phyloP scores from a whole-genome alignment of 2,797 vertebrate species.

The Crenuchus spilurus region DNA sequence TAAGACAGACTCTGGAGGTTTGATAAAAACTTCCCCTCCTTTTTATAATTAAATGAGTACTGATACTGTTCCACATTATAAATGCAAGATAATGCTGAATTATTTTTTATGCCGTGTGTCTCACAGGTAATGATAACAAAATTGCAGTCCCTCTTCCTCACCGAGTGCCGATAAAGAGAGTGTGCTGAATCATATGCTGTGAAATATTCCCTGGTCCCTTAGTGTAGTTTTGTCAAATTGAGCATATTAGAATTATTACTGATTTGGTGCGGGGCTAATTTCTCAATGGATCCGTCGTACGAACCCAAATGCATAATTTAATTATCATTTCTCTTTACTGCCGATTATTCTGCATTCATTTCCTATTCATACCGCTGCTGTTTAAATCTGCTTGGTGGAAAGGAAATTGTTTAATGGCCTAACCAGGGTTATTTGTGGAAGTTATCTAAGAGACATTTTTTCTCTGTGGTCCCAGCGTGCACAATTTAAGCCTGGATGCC shows the following conservation, averaged over 20 bases:
- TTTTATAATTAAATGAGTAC: background rate
- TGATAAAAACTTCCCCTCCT: too few relatives aligned
- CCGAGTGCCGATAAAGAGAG: background rate
- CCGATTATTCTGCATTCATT: constrained; percentile 37
- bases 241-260: constrained; percentile 43
- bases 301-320: constrained; percentile 47
- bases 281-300: constrained; percentile 43
- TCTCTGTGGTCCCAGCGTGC: background rate
- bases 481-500: constrained; percentile 5
- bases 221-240: constrained; percentile 43
- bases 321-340: constrained; percentile 47
- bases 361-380: constrained; percentile 37
- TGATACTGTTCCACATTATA: background rate
- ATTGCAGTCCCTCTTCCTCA: background rate
- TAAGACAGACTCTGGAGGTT: too few relatives aligned
- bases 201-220: constrained; percentile 24
- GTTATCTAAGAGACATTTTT: background rate
- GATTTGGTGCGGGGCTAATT: constrained; percentile 36
- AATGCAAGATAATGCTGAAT: background rate
- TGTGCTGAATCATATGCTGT: background rate
- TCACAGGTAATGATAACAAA: constrained; percentile 4
- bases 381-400: constrained; percentile 34
- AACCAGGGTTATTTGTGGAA: constrained; percentile 15
- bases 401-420: constrained; percentile 28
- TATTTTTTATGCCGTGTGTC: background rate